phyloP scores from a whole-genome alignment of 2,113 vertebrate species.

The Mobula birostris region DNA sequence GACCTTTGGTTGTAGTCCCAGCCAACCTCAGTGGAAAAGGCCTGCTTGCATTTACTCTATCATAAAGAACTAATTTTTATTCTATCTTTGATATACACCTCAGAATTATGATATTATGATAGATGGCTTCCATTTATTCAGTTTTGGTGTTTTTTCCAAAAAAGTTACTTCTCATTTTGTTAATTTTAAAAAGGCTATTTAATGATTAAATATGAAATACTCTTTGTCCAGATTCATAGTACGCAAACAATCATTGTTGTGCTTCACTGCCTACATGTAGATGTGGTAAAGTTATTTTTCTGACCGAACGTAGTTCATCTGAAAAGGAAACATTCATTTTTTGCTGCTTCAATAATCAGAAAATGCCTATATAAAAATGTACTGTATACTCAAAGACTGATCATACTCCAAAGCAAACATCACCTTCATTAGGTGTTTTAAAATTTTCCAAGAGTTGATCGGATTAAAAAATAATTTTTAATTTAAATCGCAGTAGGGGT shows the following conservation, averaged over 20 bases:
- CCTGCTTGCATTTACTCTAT: too few species aligned
- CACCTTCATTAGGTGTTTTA: neutral
- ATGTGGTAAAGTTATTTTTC: conserved; percentile 55
- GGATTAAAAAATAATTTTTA: neutral
- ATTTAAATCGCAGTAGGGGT: neutral
- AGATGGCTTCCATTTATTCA: neutral
- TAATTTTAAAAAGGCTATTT: neutral
- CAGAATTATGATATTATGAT: neutral
- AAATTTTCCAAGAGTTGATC: neutral
- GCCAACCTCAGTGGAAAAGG: too few species aligned
- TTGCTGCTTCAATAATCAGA: neutral
- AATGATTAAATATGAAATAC: conserved; percentile 22
- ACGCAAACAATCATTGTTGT: conserved; percentile 60
- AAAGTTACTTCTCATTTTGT: neutral
- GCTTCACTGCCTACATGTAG: conserved; percentile 57
- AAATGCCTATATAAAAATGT: neutral
- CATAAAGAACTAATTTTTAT: too few species aligned
- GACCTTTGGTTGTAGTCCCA: too few species aligned
- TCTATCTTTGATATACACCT: neutral
- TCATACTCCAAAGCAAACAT: neutral
- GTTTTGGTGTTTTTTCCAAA: neutral
- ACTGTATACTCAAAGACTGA: neutral
- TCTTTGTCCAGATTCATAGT: conserved; percentile 45
- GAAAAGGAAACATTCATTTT: conserved; percentile 49
- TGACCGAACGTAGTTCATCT: conserved; percentile 57